Evolutionary conservation across 37 sponge, comb jelly and placozoan genomes (phyloP), one percentile per base, ranked within the genome.

Genomic region (Dysidea cf. avara): DNA sequence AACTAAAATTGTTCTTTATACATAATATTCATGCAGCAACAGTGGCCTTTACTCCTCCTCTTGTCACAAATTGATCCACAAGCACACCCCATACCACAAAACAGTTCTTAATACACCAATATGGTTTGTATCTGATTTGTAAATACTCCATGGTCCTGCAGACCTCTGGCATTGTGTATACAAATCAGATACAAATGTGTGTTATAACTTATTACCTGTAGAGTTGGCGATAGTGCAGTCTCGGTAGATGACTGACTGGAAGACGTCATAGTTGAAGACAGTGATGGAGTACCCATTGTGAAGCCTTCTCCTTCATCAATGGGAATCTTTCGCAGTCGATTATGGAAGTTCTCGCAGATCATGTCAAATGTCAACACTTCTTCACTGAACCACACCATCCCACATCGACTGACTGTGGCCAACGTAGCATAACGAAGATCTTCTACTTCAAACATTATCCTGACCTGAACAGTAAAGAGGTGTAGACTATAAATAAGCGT

Each of bases 311-410:
- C 81, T 36, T 97, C 99, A 43, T 97, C 99, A 18, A 94, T 75
- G 14, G 99, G 69, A 21, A 84, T 86, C 69, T 71, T 78, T 28
- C 84, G 74, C 56, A 97, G 73, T 7, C 81, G 63, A 20, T 59
- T 67, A 29, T 94, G 25, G 77, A 86, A 94, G 82, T 97, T 67
- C 31, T 87, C 67, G 69, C 87, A 97, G 20, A 94, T 64, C 95
- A 97, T 97, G 48, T 97, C 99, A 36, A 85, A 59, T 18, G 77
- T 73, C 34, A 97, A 77, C 26, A 94, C 89, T n/a, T 97, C 99
- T 53, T 97, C 99, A 76, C 92, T 90, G 87, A 94, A 97, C 99
- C 99, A 97, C 11, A 97, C 87, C 99, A 97, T 97, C 11, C 99
- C 99, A 86, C 99, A 97, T 13, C 99, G 89, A 63, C 86, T 85